Conservation (phyloP, 2,113 vertebrate species). For the Merops nubicus region DNA sequence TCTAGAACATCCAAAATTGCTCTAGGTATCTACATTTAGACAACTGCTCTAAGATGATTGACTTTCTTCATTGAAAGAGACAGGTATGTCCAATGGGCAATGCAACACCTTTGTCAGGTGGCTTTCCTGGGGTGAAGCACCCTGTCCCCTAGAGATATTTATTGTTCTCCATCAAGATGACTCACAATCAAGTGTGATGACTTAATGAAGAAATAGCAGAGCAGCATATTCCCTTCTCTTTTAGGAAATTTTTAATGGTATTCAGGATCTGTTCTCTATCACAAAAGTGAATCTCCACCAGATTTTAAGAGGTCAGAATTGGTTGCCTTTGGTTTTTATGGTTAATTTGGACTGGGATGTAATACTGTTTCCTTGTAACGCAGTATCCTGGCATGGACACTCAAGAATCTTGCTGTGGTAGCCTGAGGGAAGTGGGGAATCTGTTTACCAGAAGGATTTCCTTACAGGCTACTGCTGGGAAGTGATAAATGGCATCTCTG, state of each 20-base stretch:
- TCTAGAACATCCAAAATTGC: not conserved
- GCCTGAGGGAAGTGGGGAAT: not conserved
- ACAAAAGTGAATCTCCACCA: not conserved
- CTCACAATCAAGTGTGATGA: not conserved
- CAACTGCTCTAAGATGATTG: not conserved
- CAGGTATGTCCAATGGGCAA: not conserved
- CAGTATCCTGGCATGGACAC: not conserved
- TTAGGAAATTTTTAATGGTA: too few species aligned
- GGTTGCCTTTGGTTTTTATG: not conserved
- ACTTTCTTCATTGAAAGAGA: not conserved
- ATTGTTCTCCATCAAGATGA: not conserved
- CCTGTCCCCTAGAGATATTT: not conserved
- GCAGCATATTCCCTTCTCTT: not conserved
- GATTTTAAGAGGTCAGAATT: not conserved
- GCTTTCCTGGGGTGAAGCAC: not conserved
- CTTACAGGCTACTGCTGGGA: not conserved
- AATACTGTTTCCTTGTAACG: not conserved
- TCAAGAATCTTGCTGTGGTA: not conserved
- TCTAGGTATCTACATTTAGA: not conserved
- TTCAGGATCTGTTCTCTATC: too few species aligned
- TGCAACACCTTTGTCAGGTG: not conserved
- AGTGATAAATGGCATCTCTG: not conserved
- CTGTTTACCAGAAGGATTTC: not conserved
- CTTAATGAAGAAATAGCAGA: not conserved
- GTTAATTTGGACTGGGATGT: not conserved